Conservation (phyloP, 2,888 invertebrate species). For the Idaea aversata region DNA sequence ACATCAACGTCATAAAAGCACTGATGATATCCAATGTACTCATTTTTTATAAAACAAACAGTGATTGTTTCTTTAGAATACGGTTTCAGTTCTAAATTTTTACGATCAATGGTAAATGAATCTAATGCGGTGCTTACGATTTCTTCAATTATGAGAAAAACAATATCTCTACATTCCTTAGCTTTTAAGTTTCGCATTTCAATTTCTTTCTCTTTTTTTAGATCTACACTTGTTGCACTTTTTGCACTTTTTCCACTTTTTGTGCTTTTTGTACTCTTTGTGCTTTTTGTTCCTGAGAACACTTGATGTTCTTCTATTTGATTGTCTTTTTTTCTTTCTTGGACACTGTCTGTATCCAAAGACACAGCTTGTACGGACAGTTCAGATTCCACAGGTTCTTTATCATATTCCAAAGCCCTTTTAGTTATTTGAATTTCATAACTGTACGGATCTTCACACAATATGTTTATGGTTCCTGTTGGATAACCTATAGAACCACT, state of each 20-base stretch:
- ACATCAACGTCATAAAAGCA: constrained; percentile 54
- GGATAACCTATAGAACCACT: constrained; percentile 44
- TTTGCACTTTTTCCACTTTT: neutral
- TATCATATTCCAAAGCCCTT: constrained; percentile 35
- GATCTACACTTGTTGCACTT: neutral
- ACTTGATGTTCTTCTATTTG: constrained; percentile 19
- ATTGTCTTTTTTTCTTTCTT: constrained; percentile 34
- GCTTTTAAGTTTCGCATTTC: neutral
- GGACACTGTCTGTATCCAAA: constrained; percentile 39
- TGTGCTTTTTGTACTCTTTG: neutral
- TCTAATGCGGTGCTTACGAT: constrained; percentile 49
- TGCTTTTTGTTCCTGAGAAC: neutral
- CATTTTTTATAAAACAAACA: constrained; percentile 54
- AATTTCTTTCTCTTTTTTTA: neutral
- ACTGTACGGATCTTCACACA: constrained; percentile 36
- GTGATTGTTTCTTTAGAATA: constrained; percentile 38
- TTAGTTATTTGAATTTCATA: constrained; percentile 54
- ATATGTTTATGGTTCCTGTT: constrained; percentile 39
- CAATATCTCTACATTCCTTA: constrained; percentile 24
- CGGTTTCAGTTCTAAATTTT: constrained; percentile 43
- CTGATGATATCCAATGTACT: constrained; percentile 59
- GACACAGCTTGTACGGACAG: constrained; percentile 37
- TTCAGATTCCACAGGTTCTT: constrained; percentile 26
- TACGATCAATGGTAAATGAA: constrained; percentile 51
- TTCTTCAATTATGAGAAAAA: constrained; percentile 39